phyloP scores from a whole-genome alignment of 92 coral and sea anemone genomes.

The Isaurus tuberculatus region DNA sequence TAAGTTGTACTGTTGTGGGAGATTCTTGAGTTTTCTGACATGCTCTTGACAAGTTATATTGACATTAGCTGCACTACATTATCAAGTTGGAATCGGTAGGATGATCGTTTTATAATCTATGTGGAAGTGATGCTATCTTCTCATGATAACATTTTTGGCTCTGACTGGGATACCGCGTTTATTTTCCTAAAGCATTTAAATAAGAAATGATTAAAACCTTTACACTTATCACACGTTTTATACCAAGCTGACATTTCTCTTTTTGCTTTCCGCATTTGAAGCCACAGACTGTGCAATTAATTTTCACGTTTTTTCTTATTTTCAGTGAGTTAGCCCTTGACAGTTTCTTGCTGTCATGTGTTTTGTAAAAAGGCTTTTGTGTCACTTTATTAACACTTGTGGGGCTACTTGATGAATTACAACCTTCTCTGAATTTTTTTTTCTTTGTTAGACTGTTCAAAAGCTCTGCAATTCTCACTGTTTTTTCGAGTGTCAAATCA shows the following conservation, averaged over 20 bases:
- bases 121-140: slow-evolving; percentile 11
- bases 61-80: slow-evolving; percentile 43
- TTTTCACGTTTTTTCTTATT: slow-evolving; percentile 6
- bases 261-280: slow-evolving; percentile 23
- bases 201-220: slow-evolving; percentile 44
- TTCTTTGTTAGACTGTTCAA: slow-evolving; percentile 29
- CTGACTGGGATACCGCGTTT: slow-evolving; percentile 2
- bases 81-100: slow-evolving; percentile 23
- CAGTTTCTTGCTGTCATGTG: slow-evolving; percentile 1
- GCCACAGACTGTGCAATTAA: slow-evolving; percentile 41
- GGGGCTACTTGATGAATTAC: slow-evolving; percentile 1
- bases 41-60: slow-evolving; percentile 41
- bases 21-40: slow-evolving; percentile 29
- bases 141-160: not conserved
- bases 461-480: slow-evolving; percentile 31
- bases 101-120: slow-evolving; percentile 8
- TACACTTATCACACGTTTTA: slow-evolving; percentile 29
- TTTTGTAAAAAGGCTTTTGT: slow-evolving; percentile 19
- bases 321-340: not conserved
- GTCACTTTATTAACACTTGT: slow-evolving; percentile 33
- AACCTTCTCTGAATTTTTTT: slow-evolving; percentile 21
- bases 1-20: slow-evolving; percentile 4
- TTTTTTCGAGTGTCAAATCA: slow-evolving; percentile 32
- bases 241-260: slow-evolving; percentile 56
- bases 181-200: slow-evolving; percentile 16